Evolutionary conservation across 2,113 vertebrate genomes (phyloP).

Genomic region (Aythya baeri): DNA sequence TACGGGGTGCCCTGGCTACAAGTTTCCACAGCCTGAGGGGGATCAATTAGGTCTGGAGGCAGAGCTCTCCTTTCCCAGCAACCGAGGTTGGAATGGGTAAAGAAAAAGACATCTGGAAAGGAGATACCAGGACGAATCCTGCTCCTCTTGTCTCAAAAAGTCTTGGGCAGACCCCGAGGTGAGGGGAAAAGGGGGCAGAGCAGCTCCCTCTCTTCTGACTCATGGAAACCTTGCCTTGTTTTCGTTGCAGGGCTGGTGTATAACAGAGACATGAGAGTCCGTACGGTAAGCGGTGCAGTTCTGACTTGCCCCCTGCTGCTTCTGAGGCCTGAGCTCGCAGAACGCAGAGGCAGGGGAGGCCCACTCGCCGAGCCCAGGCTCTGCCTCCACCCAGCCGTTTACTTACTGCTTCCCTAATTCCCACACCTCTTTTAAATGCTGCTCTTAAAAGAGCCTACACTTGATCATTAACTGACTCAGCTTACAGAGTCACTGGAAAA

Average conservation of each 20-base stretch:
- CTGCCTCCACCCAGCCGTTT: conserved; percentile 3
- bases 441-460: conserved; percentile 23
- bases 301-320: neutral
- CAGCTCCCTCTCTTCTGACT: neutral
- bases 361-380: neutral
- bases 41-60: neutral
- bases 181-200: neutral
- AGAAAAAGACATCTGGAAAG: neutral
- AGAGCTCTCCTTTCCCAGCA: neutral
- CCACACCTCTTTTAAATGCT: conserved; percentile 3
- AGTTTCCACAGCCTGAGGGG: neutral
- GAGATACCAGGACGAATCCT: neutral
- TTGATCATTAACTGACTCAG: conserved; percentile 9
- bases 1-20: conserved; percentile 7
- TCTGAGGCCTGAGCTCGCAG: neutral
- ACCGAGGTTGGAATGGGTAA: neutral
- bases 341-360: neutral
- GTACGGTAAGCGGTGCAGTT: conserved; percentile 44
- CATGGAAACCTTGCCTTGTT: neutral
- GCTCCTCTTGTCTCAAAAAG: neutral
- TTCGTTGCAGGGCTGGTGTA: conserved; percentile 68
- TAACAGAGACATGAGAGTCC: conserved; percentile 72
- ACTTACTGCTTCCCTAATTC: neutral
- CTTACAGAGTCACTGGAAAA: conserved; percentile 47
- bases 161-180: neutral